Conservation (phyloP, 1,140 invertebrate species). For the Oscheius sp. region DNA sequence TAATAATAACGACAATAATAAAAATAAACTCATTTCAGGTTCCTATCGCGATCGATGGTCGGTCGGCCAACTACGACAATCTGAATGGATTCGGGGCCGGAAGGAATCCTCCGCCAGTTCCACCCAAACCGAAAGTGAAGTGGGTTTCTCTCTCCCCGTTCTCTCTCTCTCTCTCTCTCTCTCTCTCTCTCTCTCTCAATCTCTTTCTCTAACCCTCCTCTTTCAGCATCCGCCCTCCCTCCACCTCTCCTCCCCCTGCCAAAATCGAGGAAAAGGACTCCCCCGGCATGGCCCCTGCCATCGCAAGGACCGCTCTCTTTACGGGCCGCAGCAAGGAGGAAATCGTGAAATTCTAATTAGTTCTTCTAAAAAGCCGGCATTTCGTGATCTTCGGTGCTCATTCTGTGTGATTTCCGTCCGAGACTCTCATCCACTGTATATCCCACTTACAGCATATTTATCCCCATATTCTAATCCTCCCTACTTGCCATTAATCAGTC, state of each 20-base stretch:
- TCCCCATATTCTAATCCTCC: too few relatives aligned
- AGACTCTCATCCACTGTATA: too few relatives aligned
- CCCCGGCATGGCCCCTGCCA: background rate
- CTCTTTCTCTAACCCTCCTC: too few relatives aligned
- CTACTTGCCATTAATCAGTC: too few relatives aligned
- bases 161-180: background rate
- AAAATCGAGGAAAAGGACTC: background rate
- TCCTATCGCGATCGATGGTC: constrained; percentile 17
- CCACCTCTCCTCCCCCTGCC: background rate
- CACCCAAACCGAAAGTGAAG: constrained; percentile 36
- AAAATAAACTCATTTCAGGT: background rate
- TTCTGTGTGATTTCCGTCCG: too few relatives aligned
- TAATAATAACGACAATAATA: background rate
- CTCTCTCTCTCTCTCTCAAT: too few relatives aligned
- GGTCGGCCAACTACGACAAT: constrained; percentile 25
- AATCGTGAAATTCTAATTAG: constrained; percentile 13
- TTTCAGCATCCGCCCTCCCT: background rate
- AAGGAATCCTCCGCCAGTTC: constrained; percentile 26
- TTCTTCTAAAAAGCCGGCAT: too few relatives aligned
- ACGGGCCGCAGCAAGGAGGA: constrained; percentile 3
- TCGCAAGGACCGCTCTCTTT: background rate
- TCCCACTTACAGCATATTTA: too few relatives aligned
- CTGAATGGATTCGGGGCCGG: constrained; percentile 34
- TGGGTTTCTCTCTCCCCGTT: background rate
- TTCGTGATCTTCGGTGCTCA: too few relatives aligned